Evolutionary conservation across 2,113 vertebrate genomes (phyloP).

Genomic region (Coturnix japonica): DNA sequence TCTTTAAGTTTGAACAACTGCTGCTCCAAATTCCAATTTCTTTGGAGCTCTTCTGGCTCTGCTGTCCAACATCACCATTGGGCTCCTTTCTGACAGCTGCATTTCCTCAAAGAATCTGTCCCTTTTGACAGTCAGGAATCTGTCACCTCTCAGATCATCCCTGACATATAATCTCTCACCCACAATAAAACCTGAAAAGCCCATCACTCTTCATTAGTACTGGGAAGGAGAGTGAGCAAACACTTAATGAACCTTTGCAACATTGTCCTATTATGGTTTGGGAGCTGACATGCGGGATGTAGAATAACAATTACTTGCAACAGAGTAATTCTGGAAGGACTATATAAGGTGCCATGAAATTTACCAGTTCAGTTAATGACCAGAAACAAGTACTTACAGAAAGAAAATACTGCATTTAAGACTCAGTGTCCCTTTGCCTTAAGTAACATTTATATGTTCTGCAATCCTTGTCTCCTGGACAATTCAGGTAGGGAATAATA

Average conservation of each 20-base stretch:
- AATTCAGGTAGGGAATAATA: background rate
- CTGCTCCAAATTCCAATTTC: background rate
- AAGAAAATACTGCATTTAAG: background rate
- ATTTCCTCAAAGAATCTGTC: background rate
- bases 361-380: background rate
- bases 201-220: slow-evolving; percentile 6
- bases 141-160: background rate
- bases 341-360: background rate
- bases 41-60: background rate
- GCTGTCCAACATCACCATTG: background rate
- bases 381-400: background rate
- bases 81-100: background rate
- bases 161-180: background rate
- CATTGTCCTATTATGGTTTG: background rate
- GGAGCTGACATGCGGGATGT: rapidly evolving
- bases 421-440: background rate
- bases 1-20: background rate
- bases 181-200: background rate
- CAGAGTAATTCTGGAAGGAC: background rate
- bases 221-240: background rate
- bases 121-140: background rate
- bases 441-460: background rate
- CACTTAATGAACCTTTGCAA: background rate
- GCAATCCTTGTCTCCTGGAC: background rate
- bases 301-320: background rate